Conservation (phyloP, 2,113 vertebrate genomes). For the Motacilla tschutschensis region DNA sequence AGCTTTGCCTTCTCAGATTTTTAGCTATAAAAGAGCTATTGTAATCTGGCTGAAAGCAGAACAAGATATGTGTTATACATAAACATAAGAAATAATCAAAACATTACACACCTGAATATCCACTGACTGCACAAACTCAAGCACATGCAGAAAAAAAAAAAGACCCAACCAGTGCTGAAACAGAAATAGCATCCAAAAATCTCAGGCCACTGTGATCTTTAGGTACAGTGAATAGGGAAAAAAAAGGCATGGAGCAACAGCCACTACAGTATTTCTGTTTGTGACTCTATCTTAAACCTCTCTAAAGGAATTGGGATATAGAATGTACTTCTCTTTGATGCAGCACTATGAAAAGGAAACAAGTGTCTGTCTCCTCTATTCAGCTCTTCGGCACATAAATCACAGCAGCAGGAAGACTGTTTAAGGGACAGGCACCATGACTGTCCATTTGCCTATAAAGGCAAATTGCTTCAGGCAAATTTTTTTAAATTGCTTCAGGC, state of each 20-base stretch:
- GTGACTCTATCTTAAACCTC: neutral
- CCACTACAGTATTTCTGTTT: neutral
- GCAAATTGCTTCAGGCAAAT: neutral
- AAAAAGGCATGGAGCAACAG: neutral
- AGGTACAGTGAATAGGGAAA: neutral
- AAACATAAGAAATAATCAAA: conserved; percentile 14
- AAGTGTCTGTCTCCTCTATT: neutral
- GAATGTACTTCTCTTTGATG: neutral
- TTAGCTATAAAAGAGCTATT: neutral
- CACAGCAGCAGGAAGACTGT: neutral
- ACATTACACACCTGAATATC: neutral
- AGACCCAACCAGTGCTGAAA: neutral
- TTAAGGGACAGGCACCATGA: neutral
- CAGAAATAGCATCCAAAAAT: neutral
- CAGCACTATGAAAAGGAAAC: neutral
- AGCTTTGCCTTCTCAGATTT: neutral
- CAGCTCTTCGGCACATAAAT: neutral
- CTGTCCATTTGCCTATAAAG: neutral
- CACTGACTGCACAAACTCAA: neutral
- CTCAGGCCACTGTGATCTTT: neutral
- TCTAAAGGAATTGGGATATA: neutral
- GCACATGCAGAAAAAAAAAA: neutral
- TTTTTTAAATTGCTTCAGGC: neutral
- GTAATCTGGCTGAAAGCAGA: neutral
- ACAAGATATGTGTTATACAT: neutral